These are phyloP conservation scores for Eueremaeus valkanovi DNA, from an alignment of 2,888 invertebrate genomes.

Conservation along the genomic window DNA sequence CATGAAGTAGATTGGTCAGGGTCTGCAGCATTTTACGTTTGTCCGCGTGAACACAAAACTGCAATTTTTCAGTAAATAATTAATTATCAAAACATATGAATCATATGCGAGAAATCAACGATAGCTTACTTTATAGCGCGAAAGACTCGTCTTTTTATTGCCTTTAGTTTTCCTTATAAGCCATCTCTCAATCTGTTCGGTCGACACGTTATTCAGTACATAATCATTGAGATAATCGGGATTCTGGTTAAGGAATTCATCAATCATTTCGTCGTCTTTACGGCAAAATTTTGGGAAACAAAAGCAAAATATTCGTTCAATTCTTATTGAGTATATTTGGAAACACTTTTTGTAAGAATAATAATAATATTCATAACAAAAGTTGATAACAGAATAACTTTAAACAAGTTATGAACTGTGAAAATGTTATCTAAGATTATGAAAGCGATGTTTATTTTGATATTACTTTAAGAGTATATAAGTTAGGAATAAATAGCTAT, in stretches of 20 bases:
- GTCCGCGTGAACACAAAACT: constrained; percentile 63
- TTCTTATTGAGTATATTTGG: too few relatives aligned
- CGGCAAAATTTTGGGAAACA: background rate
- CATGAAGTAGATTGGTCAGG: constrained; percentile 60
- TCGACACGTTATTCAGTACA: constrained; percentile 61
- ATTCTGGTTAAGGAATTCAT: constrained; percentile 57
- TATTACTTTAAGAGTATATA: too few relatives aligned
- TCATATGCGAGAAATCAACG: too few relatives aligned
- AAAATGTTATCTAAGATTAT: too few relatives aligned
- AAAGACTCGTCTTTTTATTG: constrained; percentile 58
- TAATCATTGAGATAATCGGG: constrained; percentile 64
- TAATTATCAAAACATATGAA: background rate
- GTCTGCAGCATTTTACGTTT: constrained; percentile 63
- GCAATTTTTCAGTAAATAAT: constrained; percentile 12
- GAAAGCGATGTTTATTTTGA: too few relatives aligned
- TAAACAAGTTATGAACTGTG: too few relatives aligned
- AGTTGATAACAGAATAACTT: too few relatives aligned
- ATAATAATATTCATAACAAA: too few relatives aligned
- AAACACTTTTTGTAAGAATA: too few relatives aligned
- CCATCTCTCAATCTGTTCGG: constrained; percentile 65
- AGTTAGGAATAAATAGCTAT: too few relatives aligned
- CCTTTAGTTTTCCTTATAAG: constrained; percentile 59
- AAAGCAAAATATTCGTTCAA: background rate
- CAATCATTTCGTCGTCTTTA: constrained; percentile 36
- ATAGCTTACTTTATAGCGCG: constrained; percentile 53